Evolutionary conservation across 2,113 vertebrate species (phyloP), one percentile per base, ranked within the genome.

Genomic region (Setophaga coronata): DNA sequence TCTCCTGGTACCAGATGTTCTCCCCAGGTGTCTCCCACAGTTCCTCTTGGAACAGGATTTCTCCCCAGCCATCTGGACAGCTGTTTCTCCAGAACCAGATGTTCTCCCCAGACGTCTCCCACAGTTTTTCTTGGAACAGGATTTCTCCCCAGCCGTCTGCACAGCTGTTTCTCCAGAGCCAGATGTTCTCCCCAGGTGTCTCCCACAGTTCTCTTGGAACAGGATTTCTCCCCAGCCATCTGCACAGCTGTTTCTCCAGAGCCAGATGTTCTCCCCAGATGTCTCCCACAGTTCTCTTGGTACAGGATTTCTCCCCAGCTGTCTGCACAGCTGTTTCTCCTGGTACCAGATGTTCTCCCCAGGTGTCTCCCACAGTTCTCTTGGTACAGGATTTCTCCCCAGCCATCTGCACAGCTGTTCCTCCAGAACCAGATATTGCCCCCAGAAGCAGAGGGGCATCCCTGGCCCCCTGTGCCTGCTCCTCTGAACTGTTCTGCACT

Each of bases 401-500:
- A 40, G 9, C 7, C 31, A 43, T 36, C 20, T 51, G 9, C 66
- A 6, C 14, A 66, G 70, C 65, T 82, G 0, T 57, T 91, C 58
- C 56, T 29, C 51, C 29, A 48, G 48, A 51, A 20, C 8, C 8
- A 24, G 10, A 19, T 57, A 53, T 57, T 90, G 3, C 33, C 34
- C 36, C 14, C 16, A 33, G 7, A 3, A 34, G 62, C 42, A 48
- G 70, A 38, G 69, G 12, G 23, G n/a, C 80, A 72, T 57, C 76
- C 72, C 48, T 18, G 53, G 4, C 48, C 45, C 11, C 65, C 24
- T n/a, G 48, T 51, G 18, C 50, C 21, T 11, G 21, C 81, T 82
- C 2, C 1, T 60, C n/a, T 11, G 43, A 12, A 0, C 56, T 25
- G 11, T 1, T 18, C 66, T 11, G 26, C 12, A 0, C 8, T 6